Evolutionary conservation across 1,140 invertebrate genomes (phyloP), one percentile per base, ranked within the genome.

Genomic region (Halesus radiatus): DNA sequence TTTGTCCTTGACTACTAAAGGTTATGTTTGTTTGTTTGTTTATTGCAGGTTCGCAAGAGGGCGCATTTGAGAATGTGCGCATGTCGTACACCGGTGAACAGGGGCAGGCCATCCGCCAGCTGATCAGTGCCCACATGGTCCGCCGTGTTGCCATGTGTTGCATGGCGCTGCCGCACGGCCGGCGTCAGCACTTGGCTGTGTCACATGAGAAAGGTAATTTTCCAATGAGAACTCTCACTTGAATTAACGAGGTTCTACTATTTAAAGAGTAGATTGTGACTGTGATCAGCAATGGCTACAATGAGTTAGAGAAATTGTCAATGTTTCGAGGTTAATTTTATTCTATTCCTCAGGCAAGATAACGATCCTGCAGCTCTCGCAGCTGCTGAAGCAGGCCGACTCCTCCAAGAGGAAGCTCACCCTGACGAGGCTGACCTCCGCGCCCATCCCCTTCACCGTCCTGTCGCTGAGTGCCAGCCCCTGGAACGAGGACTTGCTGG

Each of bases 61-160:
- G 97, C 3, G 97, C 98, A 0, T 99, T 99, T 90, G 98, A 99
- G 89, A 99, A 99, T 89, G 98, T 99, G 0, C 91, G 97, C 73
- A 98, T 99, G 96, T 98, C 95, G 84, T 99, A 97, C 87, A 95
- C 96, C 3, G 98, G 98, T 1, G 98, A 99, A 87, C 97, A 99
- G 87, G 98, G 97, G 0, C 96, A 98, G 86, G 97, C 96, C 0
- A 99, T 99, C 79, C 92, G 98, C 16, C 97, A 99, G 86, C 89
- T 99, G 66, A 92, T 99, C 76, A 96, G 95, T 0, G 94, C 96
- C 5, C 97, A 98, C 86, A 95, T 98, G 87, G 93, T 99, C 74
- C 91, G 97, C 20, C 93, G 98, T 50, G 96, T 98, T 0, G 97
- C 97, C 0, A 98, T 99, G 95, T 98, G 97, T 87, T 96, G 96